phyloP scores from a whole-genome alignment of 2,888 invertebrate species.

The Didymodactylos carnosus region DNA sequence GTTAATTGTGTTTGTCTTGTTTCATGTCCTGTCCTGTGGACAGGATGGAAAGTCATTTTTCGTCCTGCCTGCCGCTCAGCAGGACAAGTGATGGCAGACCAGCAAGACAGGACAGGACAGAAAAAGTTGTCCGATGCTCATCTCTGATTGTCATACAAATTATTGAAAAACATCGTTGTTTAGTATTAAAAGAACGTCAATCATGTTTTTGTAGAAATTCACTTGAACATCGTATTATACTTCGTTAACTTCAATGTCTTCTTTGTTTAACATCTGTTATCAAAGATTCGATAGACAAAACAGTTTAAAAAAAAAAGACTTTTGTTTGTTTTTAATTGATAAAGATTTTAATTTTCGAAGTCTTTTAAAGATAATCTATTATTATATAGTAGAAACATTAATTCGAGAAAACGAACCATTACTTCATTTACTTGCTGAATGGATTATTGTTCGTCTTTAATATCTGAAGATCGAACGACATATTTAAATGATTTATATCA shows the following conservation, averaged over 20 bases:
- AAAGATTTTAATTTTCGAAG: background rate
- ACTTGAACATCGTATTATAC: background rate
- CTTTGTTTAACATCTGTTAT: background rate
- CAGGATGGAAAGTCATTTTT: too few relatives aligned
- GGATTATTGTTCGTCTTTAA: slow-evolving; percentile 35
- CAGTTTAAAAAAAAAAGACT: too few relatives aligned
- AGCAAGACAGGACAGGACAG: too few relatives aligned
- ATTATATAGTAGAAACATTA: slow-evolving; percentile 30
- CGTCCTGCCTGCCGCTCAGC: too few relatives aligned
- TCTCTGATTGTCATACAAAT: background rate
- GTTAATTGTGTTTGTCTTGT: too few relatives aligned
- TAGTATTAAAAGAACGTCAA: background rate
- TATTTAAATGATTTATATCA: slow-evolving; percentile 1
- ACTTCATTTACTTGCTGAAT: slow-evolving; percentile 44
- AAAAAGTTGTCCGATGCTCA: too few relatives aligned
- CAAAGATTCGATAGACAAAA: background rate
- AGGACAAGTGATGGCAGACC: too few relatives aligned
- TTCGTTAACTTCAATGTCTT: background rate
- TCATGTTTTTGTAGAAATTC: background rate
- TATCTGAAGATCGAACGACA: background rate
- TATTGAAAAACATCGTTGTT: background rate
- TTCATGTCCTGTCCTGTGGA: too few relatives aligned
- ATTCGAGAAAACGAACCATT: slow-evolving; percentile 43
- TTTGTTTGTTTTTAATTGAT: too few relatives aligned
- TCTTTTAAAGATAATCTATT: background rate